These are phyloP conservation scores for Dendrocopos noguchii DNA, from an alignment of 2,113 vertebrate species.

Conservation along the genomic window DNA sequence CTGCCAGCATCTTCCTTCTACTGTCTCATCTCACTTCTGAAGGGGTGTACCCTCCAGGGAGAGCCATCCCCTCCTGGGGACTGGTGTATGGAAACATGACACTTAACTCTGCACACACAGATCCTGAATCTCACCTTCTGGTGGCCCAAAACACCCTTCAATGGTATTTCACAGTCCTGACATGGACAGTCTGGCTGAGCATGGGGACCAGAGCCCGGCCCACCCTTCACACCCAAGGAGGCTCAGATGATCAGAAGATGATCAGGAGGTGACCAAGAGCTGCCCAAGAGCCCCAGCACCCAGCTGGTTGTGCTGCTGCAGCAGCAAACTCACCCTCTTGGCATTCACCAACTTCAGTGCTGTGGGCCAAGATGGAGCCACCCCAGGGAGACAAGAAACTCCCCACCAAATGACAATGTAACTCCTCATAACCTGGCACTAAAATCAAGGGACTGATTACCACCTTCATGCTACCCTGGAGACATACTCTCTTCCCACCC, in stretches of 20 bases:
- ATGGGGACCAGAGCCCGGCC: not conserved
- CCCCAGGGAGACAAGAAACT: not conserved
- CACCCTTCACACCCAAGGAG: not conserved
- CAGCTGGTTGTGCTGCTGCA: fast-evolving
- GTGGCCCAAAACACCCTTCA: not conserved
- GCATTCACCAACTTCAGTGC: fast-evolving
- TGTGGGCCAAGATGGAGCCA: not conserved
- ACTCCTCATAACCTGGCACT: not conserved
- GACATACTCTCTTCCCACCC: not conserved
- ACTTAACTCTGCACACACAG: not conserved
- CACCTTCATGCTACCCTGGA: not conserved
- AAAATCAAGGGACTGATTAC: not conserved
- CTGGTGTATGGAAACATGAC: not conserved
- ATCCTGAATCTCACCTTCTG: not conserved
- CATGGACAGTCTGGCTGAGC: not conserved
- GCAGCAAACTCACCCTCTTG: not conserved
- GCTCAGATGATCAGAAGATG: not conserved
- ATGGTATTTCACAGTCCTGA: not conserved
- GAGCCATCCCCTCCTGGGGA: not conserved
- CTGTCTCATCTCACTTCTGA: not conserved
- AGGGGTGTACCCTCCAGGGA: not conserved
- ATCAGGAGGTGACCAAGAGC: not conserved
- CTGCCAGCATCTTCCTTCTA: not conserved
- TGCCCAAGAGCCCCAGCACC: fast-evolving
- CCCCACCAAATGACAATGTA: not conserved